Evolutionary conservation across 2,113 vertebrate species (phyloP), one percentile per base, ranked within the genome.

Genomic region (Conger conger): DNA sequence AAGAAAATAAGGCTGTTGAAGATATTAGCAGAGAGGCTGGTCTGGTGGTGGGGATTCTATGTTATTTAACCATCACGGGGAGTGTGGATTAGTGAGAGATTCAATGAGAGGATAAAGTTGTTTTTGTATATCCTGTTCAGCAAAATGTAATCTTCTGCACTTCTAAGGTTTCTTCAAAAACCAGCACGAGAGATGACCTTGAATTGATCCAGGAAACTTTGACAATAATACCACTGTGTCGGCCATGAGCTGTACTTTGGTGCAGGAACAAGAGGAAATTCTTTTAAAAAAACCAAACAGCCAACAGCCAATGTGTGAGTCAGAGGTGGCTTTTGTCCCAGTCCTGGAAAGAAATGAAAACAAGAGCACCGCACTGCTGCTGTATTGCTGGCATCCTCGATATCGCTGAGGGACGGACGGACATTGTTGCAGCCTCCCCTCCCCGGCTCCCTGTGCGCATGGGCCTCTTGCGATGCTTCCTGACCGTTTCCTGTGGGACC

Each of bases 121-220:
- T 63, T 63, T 63, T 63, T 60, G 9, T 6, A 42, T 42, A 42
- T 50, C 45, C 27, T 63, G 18, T 27, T 4, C 57, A 63, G 57
- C 27, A 27, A 63, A 83, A 50, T 4, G 3, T 83, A 13, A 15
- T 77, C 30, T 45, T 37, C 40, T 77, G 50, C 76, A 83, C 83
- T 87, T 84, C 86, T 11, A 37, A 23, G 18, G 23, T 79, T 77
- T 27, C 18, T 40, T 76, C 35, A 68, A 81, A 84, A 84, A 73
- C 37, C 40, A 17, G 89, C 88, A 86, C 76, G 33, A 38, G 77
- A 88, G 54, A 86, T 87, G 90, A 91, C 91, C 89, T 89, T 79
- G 87, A 90, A 83, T 91, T 88, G 88, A 90, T 92, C 85, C 89
- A 93, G 92, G 93, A 94, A 94, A 94, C 90, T 93, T 83, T 92